A percentile compares a stretch with the other conserved stretches of the same genome.
These are phyloP conservation scores for Clepsis dumicolana DNA, from an alignment of 2,888 invertebrate genomes.

Conservation along the genomic window DNA sequence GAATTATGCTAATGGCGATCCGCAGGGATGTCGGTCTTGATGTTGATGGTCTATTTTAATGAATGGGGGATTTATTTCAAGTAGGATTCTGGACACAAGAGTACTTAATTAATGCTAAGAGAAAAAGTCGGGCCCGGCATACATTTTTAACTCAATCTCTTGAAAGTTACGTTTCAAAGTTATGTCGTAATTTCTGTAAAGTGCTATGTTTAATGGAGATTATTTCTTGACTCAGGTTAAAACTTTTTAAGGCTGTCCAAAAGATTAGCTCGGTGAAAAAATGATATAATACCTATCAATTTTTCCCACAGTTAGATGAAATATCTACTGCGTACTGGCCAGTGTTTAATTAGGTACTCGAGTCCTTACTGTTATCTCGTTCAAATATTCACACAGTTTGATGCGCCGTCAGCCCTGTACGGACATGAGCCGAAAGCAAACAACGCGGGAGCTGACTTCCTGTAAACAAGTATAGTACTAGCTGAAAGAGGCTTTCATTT, in stretches of 20 bases:
- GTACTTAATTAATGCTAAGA: constrained; percentile 3
- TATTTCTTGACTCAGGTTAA: too few species aligned
- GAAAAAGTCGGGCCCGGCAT: not conserved
- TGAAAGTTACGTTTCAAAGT: not conserved
- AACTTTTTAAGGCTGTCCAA: too few species aligned
- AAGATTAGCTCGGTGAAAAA: too few species aligned
- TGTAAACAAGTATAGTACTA: constrained; percentile 43
- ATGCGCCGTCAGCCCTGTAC: constrained; percentile 43
- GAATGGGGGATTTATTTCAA: constrained; percentile 24
- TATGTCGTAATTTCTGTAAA: too few species aligned
- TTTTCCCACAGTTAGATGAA: not conserved
- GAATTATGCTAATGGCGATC: constrained; percentile 37
- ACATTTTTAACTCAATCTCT: not conserved
- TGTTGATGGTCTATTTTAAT: constrained; percentile 25
- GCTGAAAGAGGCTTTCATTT: constrained; percentile 42
- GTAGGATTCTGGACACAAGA: constrained; percentile 9
- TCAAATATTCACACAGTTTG: constrained; percentile 23
- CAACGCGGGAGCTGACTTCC: constrained; percentile 41
- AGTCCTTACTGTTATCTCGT: constrained; percentile 27
- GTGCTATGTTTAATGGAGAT: too few species aligned
- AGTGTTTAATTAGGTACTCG: constrained; percentile 3
- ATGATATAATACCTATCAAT: not conserved
- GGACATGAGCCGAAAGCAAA: constrained; percentile 44
- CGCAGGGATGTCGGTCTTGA: constrained; percentile 32
- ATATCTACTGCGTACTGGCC: not conserved